phyloP scores from a whole-genome alignment of 2,888 invertebrate species.

The Campoplex capitator region DNA sequence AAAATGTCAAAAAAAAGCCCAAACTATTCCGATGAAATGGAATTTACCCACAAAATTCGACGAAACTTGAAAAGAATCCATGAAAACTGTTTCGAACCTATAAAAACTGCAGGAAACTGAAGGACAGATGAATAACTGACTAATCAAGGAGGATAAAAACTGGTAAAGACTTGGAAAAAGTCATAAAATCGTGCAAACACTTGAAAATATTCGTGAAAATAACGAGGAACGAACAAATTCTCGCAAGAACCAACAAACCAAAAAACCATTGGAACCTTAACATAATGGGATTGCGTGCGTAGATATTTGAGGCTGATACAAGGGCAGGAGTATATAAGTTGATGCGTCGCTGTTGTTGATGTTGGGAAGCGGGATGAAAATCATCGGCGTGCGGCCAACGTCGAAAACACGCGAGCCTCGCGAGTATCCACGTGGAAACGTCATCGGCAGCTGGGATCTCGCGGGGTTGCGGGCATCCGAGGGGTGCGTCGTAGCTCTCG shows the following conservation, averaged over 20 bases:
- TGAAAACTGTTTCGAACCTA: background rate
- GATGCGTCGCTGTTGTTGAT: slow-evolving; percentile 39
- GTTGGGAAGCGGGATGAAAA: slow-evolving; percentile 70
- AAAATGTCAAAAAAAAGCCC: background rate
- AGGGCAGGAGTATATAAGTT: slow-evolving; percentile 10
- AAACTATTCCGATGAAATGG: background rate
- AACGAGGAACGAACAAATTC: background rate
- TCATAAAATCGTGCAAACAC: background rate
- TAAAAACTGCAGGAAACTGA: background rate
- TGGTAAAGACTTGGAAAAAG: background rate
- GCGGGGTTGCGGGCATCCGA: slow-evolving; percentile 72
- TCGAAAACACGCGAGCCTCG: slow-evolving; percentile 84
- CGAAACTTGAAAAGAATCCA: background rate
- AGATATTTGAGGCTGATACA: slow-evolving; percentile 13
- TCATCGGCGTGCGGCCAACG: slow-evolving; percentile 79
- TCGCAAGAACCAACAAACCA: background rate
- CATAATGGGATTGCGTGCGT: background rate
- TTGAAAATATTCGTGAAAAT: background rate
- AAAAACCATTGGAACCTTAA: background rate
- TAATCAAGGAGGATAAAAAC: background rate
- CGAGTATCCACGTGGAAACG: slow-evolving; percentile 84
- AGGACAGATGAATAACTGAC: background rate
- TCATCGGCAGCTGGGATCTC: slow-evolving; percentile 83
- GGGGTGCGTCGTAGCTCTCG: slow-evolving; percentile 57
- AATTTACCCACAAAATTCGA: background rate